These are phyloP conservation scores for Athetis lepigone DNA, from an alignment of 2,888 invertebrate genomes.

Conservation along the genomic window DNA sequence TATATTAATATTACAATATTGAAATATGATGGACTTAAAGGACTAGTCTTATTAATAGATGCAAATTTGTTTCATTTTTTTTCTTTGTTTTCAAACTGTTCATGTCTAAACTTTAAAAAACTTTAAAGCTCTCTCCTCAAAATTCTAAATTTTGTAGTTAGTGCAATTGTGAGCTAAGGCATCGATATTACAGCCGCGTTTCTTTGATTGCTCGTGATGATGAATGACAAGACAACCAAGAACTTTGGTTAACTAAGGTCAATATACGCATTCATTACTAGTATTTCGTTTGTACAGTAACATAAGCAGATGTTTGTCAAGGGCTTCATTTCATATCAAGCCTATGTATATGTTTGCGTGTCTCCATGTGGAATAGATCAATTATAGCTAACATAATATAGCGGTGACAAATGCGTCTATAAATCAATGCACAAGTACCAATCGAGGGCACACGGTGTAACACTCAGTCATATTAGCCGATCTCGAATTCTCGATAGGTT, in stretches of 20 bases:
- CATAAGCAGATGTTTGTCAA: slow-evolving; percentile 5
- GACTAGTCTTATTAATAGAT: no score
- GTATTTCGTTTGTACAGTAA: background rate
- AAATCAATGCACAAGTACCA: slow-evolving; percentile 47
- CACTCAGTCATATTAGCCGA: slow-evolving; percentile 59
- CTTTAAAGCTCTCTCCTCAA: no score
- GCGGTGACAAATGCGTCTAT: slow-evolving; percentile 32
- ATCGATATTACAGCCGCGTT: no score
- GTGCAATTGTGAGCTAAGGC: no score
- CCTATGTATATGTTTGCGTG: slow-evolving; percentile 16
- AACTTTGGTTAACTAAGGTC: slow-evolving; percentile 3
- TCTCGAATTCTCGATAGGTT: no score
- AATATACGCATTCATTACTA: background rate
- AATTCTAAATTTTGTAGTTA: no score
- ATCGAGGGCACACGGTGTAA: slow-evolving; percentile 40
- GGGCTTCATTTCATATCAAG: slow-evolving; percentile 22
- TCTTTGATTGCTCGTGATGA: background rate
- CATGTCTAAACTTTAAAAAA: no score
- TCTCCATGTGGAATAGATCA: slow-evolving; percentile 12
- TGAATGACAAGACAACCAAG: background rate
- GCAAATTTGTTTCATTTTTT: no score
- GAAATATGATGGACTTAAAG: no score
- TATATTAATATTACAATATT: no score
- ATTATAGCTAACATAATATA: slow-evolving; percentile 20
- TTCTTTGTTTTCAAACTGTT: no score